Conservation (phyloP, 2,113 vertebrate species). For the Oryzias celebensis region DNA sequence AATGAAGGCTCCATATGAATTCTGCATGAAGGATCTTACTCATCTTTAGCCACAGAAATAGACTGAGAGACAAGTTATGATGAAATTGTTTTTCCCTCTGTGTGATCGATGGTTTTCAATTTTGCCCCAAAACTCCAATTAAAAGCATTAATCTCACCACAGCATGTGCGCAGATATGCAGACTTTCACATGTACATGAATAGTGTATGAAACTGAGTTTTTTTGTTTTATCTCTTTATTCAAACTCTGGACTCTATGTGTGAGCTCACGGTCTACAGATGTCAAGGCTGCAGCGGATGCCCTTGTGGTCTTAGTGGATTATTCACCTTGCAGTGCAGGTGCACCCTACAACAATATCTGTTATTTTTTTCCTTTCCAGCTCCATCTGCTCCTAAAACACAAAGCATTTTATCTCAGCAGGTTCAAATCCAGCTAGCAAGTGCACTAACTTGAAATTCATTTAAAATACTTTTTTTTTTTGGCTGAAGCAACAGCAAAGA, state of each 20-base stretch:
- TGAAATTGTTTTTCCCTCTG: slow-evolving; percentile 5
- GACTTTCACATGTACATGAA: slow-evolving; percentile 9
- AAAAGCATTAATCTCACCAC: slow-evolving; percentile 37
- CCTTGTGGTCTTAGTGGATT: slow-evolving; percentile 68
- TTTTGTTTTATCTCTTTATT: background rate
- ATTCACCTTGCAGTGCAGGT: slow-evolving; percentile 65
- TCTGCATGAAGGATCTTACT: slow-evolving; percentile 29
- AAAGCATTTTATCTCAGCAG: slow-evolving; percentile 24
- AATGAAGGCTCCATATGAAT: slow-evolving; percentile 27
- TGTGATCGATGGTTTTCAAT: slow-evolving; percentile 36
- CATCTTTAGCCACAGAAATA: slow-evolving; percentile 7
- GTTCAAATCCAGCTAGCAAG: slow-evolving; percentile 30
- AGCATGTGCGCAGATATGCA: slow-evolving; percentile 6
- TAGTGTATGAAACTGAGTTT: slow-evolving; percentile 4
- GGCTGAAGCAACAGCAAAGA: too few relatives aligned
- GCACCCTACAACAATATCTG: slow-evolving; percentile 61
- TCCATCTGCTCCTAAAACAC: slow-evolving; percentile 54
- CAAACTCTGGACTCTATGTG: slow-evolving; percentile 11
- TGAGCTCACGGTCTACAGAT: slow-evolving; percentile 46
- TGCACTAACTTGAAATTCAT: background rate
- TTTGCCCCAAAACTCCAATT: slow-evolving; percentile 57
- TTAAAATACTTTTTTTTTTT: too few relatives aligned
- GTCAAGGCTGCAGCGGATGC: slow-evolving; percentile 69
- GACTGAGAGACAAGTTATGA: background rate
- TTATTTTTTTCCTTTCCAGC: slow-evolving; percentile 55